Evolutionary conservation across 2,888 invertebrate species (phyloP), one percentile per base, ranked within the genome.

Genomic region (Drosophila dives): DNA sequence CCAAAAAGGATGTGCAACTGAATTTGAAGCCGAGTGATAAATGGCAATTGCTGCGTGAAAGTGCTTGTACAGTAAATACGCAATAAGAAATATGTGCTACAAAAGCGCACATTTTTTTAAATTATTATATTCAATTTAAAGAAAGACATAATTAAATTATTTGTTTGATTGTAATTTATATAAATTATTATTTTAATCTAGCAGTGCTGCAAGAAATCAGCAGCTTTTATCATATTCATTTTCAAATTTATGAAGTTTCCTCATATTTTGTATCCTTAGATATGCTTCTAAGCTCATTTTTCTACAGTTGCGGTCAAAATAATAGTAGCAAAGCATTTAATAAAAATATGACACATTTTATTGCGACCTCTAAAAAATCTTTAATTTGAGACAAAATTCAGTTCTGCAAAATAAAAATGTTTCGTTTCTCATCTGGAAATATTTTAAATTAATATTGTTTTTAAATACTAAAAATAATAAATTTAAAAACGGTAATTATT

Each of bases 1-100:
- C 36, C 36, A 59, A 55, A 65, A 60, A 51, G 58, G 20, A 70
- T 38, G 45, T 62, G 54, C 36, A 45, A 59, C 80, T 77, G 76
- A 61, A 48, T 64, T 75, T 64, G 68, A 68, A 50, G 58, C 55
- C 58, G 32, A 69, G 58, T 60, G 83, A 66, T 66, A 64, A 55
- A 70, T 74, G 55, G 36, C 34, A 40, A 33, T 20, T 49, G 45
- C 15, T 23, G 34, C 40, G 23, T 20, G 55, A 26, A 40, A 29
- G 20, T 51, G 36, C 23, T 45, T 17, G 45, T 45, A 33, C 32
- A n/a, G 67, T 66, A 29, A n/a, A 34, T 26, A 23, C 49, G n/a
- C n/a, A 50, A 15, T 36, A 53, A 15, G 17, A 55, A 67, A 32
- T 42, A 65, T 42, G 29, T 42, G 64, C 32, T 29, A 15, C n/a